Evolutionary conservation across 2,113 vertebrate genomes (phyloP), one percentile per base, ranked within the genome.

Genomic region (Callionymus lyra): DNA sequence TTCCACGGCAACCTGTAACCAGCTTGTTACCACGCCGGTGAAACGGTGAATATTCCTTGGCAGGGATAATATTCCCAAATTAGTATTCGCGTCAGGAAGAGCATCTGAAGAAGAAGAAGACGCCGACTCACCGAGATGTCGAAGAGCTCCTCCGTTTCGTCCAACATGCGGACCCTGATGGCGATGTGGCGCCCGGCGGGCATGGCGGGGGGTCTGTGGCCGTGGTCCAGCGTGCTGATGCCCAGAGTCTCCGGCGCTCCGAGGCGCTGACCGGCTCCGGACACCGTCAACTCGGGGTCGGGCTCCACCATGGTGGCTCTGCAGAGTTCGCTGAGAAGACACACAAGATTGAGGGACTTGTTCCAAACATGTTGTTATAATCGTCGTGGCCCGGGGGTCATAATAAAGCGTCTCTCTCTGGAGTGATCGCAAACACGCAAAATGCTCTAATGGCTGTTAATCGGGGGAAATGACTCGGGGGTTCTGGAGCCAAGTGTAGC

Each of bases 221-320:
- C 90, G 1, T 91, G 90, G 75, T 94, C 95, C 84, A 98, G 77
- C 5, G 95, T 96, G 71, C 95, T 98, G 87, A 98, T 91, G 59
- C 92, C 95, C 71, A 90, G 85, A 43, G 90, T 92, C 65, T 94
- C 92, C 0, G 88, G 91, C 62, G 88, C 88, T 56, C 93, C 93
- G 39, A 98, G 81, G 16, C 95, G 87, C 41, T 88, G 92, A 41
- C 90, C 94, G 18, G 93, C 90, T 41, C 90, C 88, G 13, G 85
- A 89, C 32, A 85, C 83, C 38, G 69, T 86, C 60, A 87, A 89
- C 68, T 93, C 91, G 19, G 86, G 86, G 59, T 96, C 91, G 70
- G 86, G 83, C 70, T 97, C 92, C 65, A 87, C 89, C 95, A 98
- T 97, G 59, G 50, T 86, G 77, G 67, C 52, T 74, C n/a, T 73